These are phyloP conservation scores for Eonycteris spelaea DNA, from an alignment of 2,113 vertebrate genomes.

Conservation along the genomic window DNA sequence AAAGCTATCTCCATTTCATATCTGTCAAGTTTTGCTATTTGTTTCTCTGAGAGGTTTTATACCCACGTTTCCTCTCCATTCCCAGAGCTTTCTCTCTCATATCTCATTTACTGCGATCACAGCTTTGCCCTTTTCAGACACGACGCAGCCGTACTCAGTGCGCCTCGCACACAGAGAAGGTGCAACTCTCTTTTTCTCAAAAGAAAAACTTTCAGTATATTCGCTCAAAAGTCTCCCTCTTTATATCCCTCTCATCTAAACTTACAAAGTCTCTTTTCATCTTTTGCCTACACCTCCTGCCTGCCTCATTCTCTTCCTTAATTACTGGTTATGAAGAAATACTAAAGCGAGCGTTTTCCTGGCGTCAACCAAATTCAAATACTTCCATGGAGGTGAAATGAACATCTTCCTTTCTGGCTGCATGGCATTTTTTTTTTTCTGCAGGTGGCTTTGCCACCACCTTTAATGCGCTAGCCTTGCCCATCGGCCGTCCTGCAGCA, in stretches of 20 bases:
- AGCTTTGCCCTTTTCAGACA: not conserved
- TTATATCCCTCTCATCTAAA: not conserved
- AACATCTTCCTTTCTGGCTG: not conserved
- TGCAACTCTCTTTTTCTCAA: not conserved
- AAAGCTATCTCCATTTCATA: not conserved
- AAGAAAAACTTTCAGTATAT: not conserved
- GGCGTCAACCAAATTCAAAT: not conserved
- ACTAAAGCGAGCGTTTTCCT: not conserved
- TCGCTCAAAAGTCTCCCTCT: not conserved
- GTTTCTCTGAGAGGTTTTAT: not conserved
- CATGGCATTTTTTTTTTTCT: not conserved
- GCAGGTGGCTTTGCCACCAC: not conserved
- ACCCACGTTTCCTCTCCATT: not conserved
- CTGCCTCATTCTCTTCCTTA: not conserved
- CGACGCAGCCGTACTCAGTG: not conserved
- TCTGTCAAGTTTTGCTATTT: not conserved
- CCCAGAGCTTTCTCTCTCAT: not conserved
- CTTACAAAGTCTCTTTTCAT: slow-evolving; percentile 33
- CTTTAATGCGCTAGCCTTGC: not conserved
- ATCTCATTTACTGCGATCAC: not conserved
- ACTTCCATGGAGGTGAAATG: not conserved
- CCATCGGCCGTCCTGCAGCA: not conserved
- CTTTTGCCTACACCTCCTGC: not conserved
- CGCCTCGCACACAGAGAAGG: not conserved
- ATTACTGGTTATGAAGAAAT: slow-evolving; percentile 9